These are phyloP conservation scores for Piaya cayana DNA, from an alignment of 2,113 vertebrate species.

Conservation along the genomic window DNA sequence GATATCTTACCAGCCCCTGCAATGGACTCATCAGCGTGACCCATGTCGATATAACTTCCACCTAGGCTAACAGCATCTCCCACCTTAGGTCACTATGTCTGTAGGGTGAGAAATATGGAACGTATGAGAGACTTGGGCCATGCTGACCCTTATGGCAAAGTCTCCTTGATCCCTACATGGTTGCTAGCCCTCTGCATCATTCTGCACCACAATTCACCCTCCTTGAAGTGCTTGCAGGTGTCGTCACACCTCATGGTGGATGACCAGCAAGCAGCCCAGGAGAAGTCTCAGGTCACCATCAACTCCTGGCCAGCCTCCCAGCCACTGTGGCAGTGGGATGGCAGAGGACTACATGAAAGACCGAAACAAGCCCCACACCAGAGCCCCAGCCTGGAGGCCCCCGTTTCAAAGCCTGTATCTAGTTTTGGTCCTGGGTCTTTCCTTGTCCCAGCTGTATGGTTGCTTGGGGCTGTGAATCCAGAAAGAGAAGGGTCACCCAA, in stretches of 20 bases:
- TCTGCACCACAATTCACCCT: background rate
- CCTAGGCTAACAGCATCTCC: background rate
- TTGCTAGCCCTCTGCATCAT: background rate
- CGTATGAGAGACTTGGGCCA: background rate
- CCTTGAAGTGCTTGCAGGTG: background rate
- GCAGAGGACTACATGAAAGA: background rate
- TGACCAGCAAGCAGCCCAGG: background rate
- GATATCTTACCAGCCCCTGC: background rate
- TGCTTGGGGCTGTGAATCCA: too few relatives aligned
- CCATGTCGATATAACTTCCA: background rate
- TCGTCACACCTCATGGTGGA: background rate
- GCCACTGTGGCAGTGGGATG: rapidly evolving
- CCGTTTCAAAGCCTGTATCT: background rate
- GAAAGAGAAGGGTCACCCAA: too few relatives aligned
- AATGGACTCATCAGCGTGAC: background rate
- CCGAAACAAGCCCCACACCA: background rate
- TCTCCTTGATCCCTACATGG: background rate
- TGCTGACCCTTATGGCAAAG: background rate
- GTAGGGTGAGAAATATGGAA: rapidly evolving
- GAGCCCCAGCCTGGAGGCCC: background rate
- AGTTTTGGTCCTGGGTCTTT: background rate
- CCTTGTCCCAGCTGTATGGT: background rate
- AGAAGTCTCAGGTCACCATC: background rate
- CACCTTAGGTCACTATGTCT: background rate
- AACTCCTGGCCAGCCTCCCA: background rate